phyloP scores from a whole-genome alignment of 2,888 invertebrate species.

The Lingula anatina region DNA sequence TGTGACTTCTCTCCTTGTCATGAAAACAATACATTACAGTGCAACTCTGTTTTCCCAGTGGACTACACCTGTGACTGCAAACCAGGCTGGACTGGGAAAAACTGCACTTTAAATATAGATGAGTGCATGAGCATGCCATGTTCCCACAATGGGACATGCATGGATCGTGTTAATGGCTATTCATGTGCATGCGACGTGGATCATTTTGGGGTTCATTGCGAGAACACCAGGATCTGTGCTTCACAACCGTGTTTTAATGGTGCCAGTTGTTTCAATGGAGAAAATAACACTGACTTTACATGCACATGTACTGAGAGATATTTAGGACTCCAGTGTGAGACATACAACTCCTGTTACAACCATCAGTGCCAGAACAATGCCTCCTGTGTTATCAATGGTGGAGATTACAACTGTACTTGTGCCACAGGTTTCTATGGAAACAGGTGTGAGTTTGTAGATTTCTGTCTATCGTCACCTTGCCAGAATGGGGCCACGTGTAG shows the following conservation, averaged over 20 bases:
- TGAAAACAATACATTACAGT: slow-evolving; percentile 18
- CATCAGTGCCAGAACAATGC: slow-evolving; percentile 31
- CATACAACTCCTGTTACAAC: slow-evolving; percentile 25
- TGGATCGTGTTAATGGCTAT: slow-evolving; percentile 9
- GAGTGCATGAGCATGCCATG: slow-evolving; percentile 14
- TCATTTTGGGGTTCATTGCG: slow-evolving; percentile 23
- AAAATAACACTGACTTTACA: slow-evolving; percentile 19
- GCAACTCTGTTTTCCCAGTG: slow-evolving; percentile 19
- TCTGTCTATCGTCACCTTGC: slow-evolving; percentile 25
- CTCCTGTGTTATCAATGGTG: slow-evolving; percentile 19
- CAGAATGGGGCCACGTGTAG: slow-evolving; percentile 22
- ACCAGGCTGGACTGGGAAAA: slow-evolving; percentile 30
- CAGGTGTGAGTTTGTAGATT: slow-evolving; percentile 30
- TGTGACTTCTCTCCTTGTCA: slow-evolving; percentile 30
- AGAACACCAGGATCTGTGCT: slow-evolving; percentile 23
- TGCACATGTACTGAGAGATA: slow-evolving; percentile 31
- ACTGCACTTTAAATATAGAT: slow-evolving; percentile 12
- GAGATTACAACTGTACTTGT: slow-evolving; percentile 28
- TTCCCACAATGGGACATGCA: slow-evolving; percentile 8
- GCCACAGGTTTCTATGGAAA: slow-evolving; percentile 24
- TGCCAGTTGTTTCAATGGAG: slow-evolving; percentile 22
- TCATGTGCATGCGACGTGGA: slow-evolving; percentile 10
- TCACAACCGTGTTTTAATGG: slow-evolving; percentile 37
- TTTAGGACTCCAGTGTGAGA: slow-evolving; percentile 31
- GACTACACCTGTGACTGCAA: slow-evolving; percentile 29